These are phyloP conservation scores for Ceramica pisi DNA, from an alignment of 2,888 invertebrate genomes.

Conservation along the genomic window DNA sequence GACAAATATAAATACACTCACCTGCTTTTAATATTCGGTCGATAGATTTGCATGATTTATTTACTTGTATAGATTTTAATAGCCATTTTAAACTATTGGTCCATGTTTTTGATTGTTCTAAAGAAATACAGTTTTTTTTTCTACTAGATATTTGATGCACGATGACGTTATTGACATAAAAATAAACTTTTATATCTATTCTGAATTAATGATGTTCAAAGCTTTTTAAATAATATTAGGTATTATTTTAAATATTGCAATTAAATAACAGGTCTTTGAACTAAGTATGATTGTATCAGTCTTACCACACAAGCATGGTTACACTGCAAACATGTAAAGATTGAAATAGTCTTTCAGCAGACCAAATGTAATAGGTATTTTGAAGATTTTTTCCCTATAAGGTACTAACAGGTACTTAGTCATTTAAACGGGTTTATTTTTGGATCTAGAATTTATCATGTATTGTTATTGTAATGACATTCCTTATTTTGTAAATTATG, in stretches of 20 bases:
- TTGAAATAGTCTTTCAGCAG: background rate
- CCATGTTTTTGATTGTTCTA: slow-evolving; percentile 24
- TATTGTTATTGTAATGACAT: slow-evolving; percentile 26
- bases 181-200: background rate
- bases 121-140: background rate
- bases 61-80: slow-evolving; percentile 26
- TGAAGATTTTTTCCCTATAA: slow-evolving; percentile 34
- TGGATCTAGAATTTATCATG: background rate
- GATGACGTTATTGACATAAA: slow-evolving; percentile 19
- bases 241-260: background rate
- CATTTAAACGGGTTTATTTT: slow-evolving; percentile 41
- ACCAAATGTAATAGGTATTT: slow-evolving; percentile 4
- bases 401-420: background rate
- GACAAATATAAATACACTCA: slow-evolving; percentile 54
- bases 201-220: background rate
- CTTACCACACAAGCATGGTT: too few species aligned
- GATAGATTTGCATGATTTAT: slow-evolving; percentile 43
- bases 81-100: slow-evolving; percentile 9
- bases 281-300: background rate
- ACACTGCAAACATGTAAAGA: too few species aligned
- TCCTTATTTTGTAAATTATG: slow-evolving; percentile 33
- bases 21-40: slow-evolving; percentile 53
- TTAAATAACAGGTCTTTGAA: background rate
- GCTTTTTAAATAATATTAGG: background rate
- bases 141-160: background rate